Evolutionary conservation across 2,797 vertebrate genomes (phyloP), one percentile per base, ranked within the genome.

Genomic region (Aulostomus chinensis): DNA sequence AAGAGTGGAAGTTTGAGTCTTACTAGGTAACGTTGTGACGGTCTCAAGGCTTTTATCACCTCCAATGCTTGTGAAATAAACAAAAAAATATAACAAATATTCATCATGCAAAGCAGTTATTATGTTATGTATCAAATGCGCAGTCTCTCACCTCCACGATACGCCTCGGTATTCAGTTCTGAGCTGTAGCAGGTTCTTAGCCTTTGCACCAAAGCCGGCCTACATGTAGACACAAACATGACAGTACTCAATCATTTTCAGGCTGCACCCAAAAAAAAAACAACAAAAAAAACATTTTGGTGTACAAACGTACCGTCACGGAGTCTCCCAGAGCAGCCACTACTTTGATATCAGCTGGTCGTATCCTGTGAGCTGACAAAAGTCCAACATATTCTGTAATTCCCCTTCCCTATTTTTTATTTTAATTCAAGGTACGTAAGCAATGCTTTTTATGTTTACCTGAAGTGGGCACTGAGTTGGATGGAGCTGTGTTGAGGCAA

Each of bases 121-220:
- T 33, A 9, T 38, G 3, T 9, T 32, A 7, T 21, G 3, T 8
- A 1, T 12, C 20, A 5, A 9, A 1, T 46, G 9, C 20, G 25
- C n/a, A n/a, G n/a, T n/a, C 2, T 39, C 88, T 92, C 58, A 96
- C 96, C 96, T 95, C 96, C 96, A 98, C 2, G 95, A 91, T 12
- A 96, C 85, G 1, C 96, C 96, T 71, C 83, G 91, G 85, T 93
- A 93, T 47, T 93, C 88, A 0, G 52, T 86, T 6, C 2, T 5
- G 0, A 87, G 39, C 43, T 89, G 47, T 0, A 70, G 10, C 40
- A 93, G 29, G 37, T 51, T 83, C 9, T 71, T 71, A 30, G 91
- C 73, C 41, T 81, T 91, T 1, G 93, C 94, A 69, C 96, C 94
- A 49, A 86, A 81, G 0, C 78, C 96, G 17, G 91, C 76, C 97